Conservation (phyloP, 1,140 invertebrate species). For the Ceratoteleas bidentatus region DNA sequence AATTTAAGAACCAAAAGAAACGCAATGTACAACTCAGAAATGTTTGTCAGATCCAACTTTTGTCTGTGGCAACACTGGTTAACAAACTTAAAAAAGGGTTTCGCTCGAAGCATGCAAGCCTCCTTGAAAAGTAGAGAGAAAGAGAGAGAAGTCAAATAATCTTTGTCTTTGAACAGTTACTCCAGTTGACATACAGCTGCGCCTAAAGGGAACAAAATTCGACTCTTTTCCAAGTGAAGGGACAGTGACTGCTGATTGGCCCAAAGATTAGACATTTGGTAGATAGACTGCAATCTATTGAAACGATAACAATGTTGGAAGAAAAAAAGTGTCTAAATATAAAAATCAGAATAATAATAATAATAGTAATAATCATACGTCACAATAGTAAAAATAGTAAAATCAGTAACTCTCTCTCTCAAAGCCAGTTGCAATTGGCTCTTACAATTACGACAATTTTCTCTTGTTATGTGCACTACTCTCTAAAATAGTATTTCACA, state of each 20-base stretch:
- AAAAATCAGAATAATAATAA: conserved; percentile 25
- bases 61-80: no score
- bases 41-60: no score
- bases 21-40: no score
- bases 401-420: conserved; percentile 35
- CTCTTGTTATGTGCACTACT: conserved; percentile 42
- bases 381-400: conserved; percentile 34
- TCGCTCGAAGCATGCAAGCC: conserved; percentile 51
- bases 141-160: conserved; percentile 59
- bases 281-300: conserved; percentile 78
- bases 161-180: conserved; percentile 71
- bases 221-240: conserved; percentile 74
- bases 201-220: conserved; percentile 79
- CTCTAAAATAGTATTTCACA: conserved; percentile 16
- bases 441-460: conserved; percentile 41
- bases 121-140: conserved; percentile 66
- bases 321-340: conserved; percentile 50
- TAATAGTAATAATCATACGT: conserved; percentile 27
- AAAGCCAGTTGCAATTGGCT: conserved; percentile 36
- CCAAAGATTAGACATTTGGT: conserved; percentile 77
- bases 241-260: conserved; percentile 78
- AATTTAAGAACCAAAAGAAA: no score
- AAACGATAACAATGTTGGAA: conserved; percentile 64
- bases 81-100: conserved; percentile 40
- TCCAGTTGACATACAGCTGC: conserved; percentile 80